A percentile compares a stretch with the other conserved stretches of the same genome.
phyloP scores from a whole-genome alignment of 2,888 invertebrate genomes.

The Neuroscelio doddi region DNA sequence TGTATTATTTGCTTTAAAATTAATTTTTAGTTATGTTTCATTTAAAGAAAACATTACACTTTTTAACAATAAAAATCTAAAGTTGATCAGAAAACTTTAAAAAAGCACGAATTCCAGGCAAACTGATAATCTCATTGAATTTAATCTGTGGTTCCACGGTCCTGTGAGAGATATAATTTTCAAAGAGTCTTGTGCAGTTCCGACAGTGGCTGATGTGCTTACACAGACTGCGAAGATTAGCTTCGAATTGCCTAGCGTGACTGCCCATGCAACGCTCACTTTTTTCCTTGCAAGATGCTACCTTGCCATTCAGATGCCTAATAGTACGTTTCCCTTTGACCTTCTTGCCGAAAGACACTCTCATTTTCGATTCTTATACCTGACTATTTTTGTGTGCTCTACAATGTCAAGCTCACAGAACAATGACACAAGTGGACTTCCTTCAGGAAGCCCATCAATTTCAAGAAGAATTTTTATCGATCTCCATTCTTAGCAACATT shows the following conservation, averaged over 20 bases:
- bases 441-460: conserved; percentile 13
- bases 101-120: too few species aligned
- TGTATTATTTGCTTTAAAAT: too few species aligned
- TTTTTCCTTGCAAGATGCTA: conserved; percentile 2
- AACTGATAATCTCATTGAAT: conserved; percentile 5
- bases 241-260: conserved; percentile 14
- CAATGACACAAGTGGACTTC: conserved; percentile 21
- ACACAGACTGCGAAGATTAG: conserved; percentile 6
- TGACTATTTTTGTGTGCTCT: conserved; percentile 1
- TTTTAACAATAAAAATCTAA: too few species aligned
- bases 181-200: conserved; percentile 21
- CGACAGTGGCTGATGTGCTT: conserved; percentile 5
- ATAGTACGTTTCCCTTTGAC: conserved; percentile 26
- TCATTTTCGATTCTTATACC: conserved; percentile 1
- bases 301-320: conserved; percentile 7
- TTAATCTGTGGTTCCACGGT: conserved; percentile 2
- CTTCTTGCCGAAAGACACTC: conserved; percentile 25
- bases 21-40: too few species aligned
- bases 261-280: conserved; percentile 5
- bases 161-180: conserved; percentile 32
- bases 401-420: background rate
- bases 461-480: conserved; percentile 11
- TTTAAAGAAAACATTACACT: too few species aligned
- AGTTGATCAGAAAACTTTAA: background rate
- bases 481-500: background rate